A percentile compares a stretch with the other conserved stretches of the same genome.
Evolutionary conservation across 1,140 invertebrate species (phyloP).

Genomic region (Venturia canescens): DNA sequence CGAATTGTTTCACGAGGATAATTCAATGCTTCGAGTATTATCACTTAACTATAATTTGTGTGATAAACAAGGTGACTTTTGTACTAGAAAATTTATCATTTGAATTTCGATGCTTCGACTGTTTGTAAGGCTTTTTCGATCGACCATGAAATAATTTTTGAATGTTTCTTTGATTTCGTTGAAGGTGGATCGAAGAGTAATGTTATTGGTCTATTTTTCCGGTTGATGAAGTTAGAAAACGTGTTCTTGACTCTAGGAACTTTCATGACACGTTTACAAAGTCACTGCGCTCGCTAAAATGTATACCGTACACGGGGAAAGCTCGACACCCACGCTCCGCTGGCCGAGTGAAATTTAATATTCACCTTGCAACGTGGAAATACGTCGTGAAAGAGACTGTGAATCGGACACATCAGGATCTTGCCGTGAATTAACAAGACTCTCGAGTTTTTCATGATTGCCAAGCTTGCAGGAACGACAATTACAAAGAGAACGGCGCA

Average conservation of each 20-base stretch:
- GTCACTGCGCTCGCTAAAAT: conserved; percentile 1
- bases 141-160: too few species aligned
- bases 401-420: background rate
- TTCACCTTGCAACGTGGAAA: conserved; percentile 17
- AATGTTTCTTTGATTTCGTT: too few species aligned
- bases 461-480: background rate
- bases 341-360: conserved; percentile 25
- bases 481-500: background rate
- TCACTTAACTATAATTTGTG: background rate
- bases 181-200: too few species aligned
- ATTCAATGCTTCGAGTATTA: conserved; percentile 31
- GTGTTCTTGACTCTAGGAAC: too few species aligned
- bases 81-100: background rate
- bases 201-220: too few species aligned
- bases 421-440: background rate
- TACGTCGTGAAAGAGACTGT: background rate
- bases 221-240: background rate
- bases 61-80: conserved; percentile 25
- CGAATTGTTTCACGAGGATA: conserved; percentile 31
- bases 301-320: conserved; percentile 12
- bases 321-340: conserved; percentile 18
- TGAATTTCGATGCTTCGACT: conserved; percentile 21
- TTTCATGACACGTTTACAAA: conserved; percentile 8
- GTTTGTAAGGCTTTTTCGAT: too few species aligned
- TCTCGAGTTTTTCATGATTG: background rate